phyloP scores from a whole-genome alignment of 2,113 vertebrate genomes.

The Dryoscopus gambensis region DNA sequence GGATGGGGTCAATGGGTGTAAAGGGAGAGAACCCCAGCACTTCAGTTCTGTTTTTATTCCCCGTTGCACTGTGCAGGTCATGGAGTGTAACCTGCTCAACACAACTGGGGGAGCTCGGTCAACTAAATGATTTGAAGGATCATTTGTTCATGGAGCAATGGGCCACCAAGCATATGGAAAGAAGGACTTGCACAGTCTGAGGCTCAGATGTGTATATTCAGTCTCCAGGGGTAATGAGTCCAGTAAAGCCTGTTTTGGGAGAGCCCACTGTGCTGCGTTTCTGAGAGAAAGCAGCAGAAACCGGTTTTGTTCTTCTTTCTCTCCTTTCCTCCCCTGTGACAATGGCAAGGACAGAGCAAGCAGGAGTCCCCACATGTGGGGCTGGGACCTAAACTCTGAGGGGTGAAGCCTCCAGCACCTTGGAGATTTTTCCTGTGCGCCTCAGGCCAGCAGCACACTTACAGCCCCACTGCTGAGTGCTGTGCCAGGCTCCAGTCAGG shows the following conservation, averaged over 20 bases:
- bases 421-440: background rate
- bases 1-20: accelerated
- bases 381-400: background rate
- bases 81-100: background rate
- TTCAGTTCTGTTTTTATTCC: background rate
- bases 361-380: accelerated
- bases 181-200: background rate
- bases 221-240: background rate
- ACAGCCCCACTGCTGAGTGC: background rate
- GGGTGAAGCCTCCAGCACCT: background rate
- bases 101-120: background rate
- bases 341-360: accelerated
- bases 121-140: background rate
- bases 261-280: accelerated
- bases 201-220: background rate
- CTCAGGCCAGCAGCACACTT: background rate
- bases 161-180: background rate
- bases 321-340: background rate
- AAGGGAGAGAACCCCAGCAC: background rate
- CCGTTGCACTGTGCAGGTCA: accelerated
- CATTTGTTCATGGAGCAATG: background rate
- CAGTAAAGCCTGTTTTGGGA: background rate
- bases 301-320: background rate
- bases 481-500: background rate
- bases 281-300: background rate